Percentiles rank a stretch among this genome's conserved stretches.
phyloP scores from a whole-genome alignment of 2,888 invertebrate genomes.

The Sisyra terminalis region DNA sequence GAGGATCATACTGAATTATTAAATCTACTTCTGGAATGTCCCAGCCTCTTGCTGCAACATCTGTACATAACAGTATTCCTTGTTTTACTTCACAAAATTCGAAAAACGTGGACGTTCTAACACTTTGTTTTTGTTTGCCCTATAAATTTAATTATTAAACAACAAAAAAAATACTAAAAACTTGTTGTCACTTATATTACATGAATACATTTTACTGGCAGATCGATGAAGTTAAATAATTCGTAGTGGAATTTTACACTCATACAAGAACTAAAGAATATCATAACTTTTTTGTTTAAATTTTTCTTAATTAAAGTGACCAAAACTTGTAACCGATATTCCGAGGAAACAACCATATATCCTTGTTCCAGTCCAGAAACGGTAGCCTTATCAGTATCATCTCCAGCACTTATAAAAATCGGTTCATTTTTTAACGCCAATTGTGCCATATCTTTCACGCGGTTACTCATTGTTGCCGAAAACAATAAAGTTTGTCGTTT shows the following conservation, averaged over 20 bases:
- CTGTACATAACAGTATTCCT: constrained; percentile 90
- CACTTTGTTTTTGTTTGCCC: constrained; percentile 98
- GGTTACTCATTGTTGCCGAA: constrained; percentile 89
- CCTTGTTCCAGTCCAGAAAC: constrained; percentile 73
- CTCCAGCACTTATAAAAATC: constrained; percentile 87
- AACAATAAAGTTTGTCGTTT: constrained; percentile 93
- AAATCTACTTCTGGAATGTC: constrained; percentile 98
- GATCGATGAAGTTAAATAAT: constrained; percentile 90
- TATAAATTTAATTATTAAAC: constrained; percentile 26
- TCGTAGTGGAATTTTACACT: constrained; percentile 94
- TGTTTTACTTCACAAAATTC: constrained; percentile 92
- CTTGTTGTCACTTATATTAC: constrained; percentile 49
- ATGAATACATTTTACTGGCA: constrained; percentile 91
- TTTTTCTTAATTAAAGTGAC: constrained; percentile 97
- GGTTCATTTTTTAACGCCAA: constrained; percentile 88
- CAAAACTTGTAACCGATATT: constrained; percentile 84
- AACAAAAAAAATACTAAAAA: constrained; percentile 1
- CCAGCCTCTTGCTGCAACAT: constrained; percentile 90
- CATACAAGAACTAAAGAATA: constrained; percentile 95
- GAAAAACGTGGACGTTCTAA: constrained; percentile 93
- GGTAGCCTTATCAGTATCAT: constrained; percentile 65
- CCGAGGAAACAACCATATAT: constrained; percentile 90
- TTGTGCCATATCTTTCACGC: constrained; percentile 75
- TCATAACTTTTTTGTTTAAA: constrained; percentile 88
- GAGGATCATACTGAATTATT: constrained; percentile 99